Percentiles rank a stretch among this genome's conserved stretches.
Conservation (phyloP, 2,113 vertebrate genomes). For the Lampris megalopsis region DNA sequence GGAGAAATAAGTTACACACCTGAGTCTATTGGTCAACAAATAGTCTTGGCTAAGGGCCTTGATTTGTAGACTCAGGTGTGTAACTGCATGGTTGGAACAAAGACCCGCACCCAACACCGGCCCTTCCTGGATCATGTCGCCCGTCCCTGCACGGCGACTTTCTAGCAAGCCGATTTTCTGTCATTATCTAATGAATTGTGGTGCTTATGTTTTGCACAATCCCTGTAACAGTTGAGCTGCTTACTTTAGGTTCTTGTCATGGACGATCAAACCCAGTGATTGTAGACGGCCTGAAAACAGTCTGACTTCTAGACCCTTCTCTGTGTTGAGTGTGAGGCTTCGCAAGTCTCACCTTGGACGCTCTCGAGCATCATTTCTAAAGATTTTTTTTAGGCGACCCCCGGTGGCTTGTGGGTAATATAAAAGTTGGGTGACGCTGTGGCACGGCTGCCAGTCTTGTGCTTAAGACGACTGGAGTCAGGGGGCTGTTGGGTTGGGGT, state of each 20-base stretch:
- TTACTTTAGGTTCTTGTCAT: conserved; percentile 41
- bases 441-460: background rate
- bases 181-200: conserved; percentile 20
- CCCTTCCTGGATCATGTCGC: too few species aligned
- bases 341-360: conserved; percentile 7
- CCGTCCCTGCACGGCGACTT: conserved; percentile 1
- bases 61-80: too few species aligned
- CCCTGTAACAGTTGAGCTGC: conserved; percentile 77
- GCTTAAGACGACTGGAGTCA: conserved; percentile 18
- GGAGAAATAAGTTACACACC: too few species aligned
- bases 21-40: too few species aligned
- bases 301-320: conserved; percentile 21
- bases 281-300: conserved; percentile 18
- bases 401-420: conserved; percentile 57
- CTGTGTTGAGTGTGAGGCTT: conserved; percentile 10
- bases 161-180: conserved; percentile 27
- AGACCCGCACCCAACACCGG: too few species aligned
- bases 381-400: conserved; percentile 32
- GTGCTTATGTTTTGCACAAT: conserved; percentile 49
- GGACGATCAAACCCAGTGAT: conserved; percentile 24
- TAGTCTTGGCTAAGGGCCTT: too few species aligned
- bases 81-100: too few species aligned
- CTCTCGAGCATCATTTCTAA: conserved; percentile 4
- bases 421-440: conserved; percentile 16
- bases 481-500: background rate